Base-by-base conservation (phyloP, 2,797 vertebrate species). In the Hoplostethus mediterraneus region DNA sequence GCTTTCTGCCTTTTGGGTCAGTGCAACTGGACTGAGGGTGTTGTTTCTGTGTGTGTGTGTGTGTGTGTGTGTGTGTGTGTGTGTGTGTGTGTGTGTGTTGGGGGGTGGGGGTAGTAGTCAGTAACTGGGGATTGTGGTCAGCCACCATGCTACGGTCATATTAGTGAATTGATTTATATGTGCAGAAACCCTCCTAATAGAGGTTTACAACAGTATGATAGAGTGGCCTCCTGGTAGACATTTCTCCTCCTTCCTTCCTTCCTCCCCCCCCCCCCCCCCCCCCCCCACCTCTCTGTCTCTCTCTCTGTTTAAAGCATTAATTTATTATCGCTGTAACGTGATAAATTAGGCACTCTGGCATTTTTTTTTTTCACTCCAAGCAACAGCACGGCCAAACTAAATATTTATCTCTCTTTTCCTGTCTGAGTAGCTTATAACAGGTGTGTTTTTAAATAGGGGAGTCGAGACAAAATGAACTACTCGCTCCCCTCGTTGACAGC, bases 81-180 rank as follows among this genome's bases (percentile, higher is more conserved):
- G 21, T 21, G 21, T 21, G 21, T 21, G 21, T 21, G 21, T 21
- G 21, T 21, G 21, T 21, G 21, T 21, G 4, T 62, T 17, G 5
- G 6, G 0, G 52, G n/a, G 14, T 14, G 36, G 47, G 38, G 58
- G 40, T 10, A 36, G 44, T 59, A 59, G 76, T 81, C 77, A 62
- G 83, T 49, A 45, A 57, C 63, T 9, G 2, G 40, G 70, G 72
- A 44, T 53, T 82, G 78, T 85, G 90, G 87, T 90, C 91, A 80
- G 60, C 82, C 89, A 84, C 87, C 88, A 89, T 88, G 81, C 87
- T 92, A 79, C 69, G 79, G 67, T 89, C 92, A 89, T 92, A 88
- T 94, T 93, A 93, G 80, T 83, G 82, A 91, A 92, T 92, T 93
- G 93, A 95, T 95, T 95, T 94, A 94, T 88, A 92, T 77, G 86